These are phyloP conservation scores for Chloroclysta siterata DNA, from an alignment of 2,888 invertebrate species.

Conservation along the genomic window DNA sequence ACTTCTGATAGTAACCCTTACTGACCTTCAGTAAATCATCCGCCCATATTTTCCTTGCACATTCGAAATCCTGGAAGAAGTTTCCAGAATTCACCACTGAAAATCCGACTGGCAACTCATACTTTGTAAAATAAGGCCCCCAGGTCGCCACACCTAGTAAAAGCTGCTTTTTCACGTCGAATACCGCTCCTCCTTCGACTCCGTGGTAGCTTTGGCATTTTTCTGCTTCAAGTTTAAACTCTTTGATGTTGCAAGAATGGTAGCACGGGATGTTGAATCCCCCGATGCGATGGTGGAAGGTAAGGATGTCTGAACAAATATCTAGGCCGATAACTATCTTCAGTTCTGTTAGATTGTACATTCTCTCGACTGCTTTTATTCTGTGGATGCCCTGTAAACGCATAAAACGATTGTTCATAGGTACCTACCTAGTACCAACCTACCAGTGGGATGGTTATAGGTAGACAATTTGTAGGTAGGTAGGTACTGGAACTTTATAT, in stretches of 20 bases:
- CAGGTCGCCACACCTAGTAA: conserved; percentile 67
- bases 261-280: conserved; percentile 65
- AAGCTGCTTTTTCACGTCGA: conserved; percentile 45
- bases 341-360: conserved; percentile 52
- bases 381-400: conserved; percentile 46
- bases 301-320: conserved; percentile 54
- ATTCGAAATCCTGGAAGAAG: conserved; percentile 57
- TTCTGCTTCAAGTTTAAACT: conserved; percentile 34
- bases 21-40: conserved; percentile 31
- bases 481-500: too few relatives aligned
- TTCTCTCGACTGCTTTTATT: conserved; percentile 34
- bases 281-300: conserved; percentile 33
- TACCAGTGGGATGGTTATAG: too few relatives aligned
- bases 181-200: conserved; percentile 60
- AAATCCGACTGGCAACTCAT: conserved; percentile 64
- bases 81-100: conserved; percentile 58
- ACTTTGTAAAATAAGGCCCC: conserved; percentile 47
- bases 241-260: conserved; percentile 53
- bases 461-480: too few relatives aligned
- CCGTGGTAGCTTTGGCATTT: conserved; percentile 57
- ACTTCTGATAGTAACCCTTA: conserved; percentile 54
- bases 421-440: too few relatives aligned
- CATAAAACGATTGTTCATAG: background rate
- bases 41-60: conserved; percentile 57
- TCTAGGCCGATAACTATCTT: conserved; percentile 50